These are phyloP conservation scores for Drosophila truncata DNA, from an alignment of 1,140 invertebrate species.

Conservation along the genomic window DNA sequence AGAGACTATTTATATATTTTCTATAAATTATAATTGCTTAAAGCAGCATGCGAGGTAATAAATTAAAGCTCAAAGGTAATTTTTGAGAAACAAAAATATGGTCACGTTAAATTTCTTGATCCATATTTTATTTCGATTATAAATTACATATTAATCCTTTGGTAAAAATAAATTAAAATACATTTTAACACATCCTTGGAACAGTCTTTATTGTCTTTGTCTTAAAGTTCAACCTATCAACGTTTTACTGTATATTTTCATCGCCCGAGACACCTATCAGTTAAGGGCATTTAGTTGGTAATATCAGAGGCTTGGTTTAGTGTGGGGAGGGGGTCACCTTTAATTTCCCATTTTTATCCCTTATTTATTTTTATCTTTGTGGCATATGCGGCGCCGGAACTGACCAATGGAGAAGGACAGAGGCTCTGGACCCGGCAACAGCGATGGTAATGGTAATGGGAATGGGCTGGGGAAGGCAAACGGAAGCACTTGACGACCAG, in stretches of 20 bases:
- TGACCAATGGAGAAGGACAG: conserved; percentile 29
- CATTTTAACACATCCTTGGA: too few relatives aligned
- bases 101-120: too few relatives aligned
- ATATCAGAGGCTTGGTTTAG: conserved; percentile 11
- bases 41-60: neutral
- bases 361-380: conserved; percentile 46
- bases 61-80: neutral
- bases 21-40: neutral
- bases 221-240: neutral
- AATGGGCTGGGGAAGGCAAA: conserved; percentile 45
- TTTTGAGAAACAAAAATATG: too few relatives aligned
- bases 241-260: neutral
- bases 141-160: too few relatives aligned
- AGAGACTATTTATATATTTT: neutral
- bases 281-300: conserved; percentile 67
- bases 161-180: too few relatives aligned
- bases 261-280: conserved; percentile 41
- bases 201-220: too few relatives aligned
- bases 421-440: neutral
- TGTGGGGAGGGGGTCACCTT: conserved; percentile 14
- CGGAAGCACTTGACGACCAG: conserved; percentile 82
- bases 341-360: conserved; percentile 26
- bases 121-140: too few relatives aligned
- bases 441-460: neutral
- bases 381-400: conserved; percentile 78